Percentiles rank a stretch among this genome's conserved stretches.
Evolutionary conservation across 2,797 vertebrate species (phyloP).

Genomic region (Neomorphus geoffroyi): DNA sequence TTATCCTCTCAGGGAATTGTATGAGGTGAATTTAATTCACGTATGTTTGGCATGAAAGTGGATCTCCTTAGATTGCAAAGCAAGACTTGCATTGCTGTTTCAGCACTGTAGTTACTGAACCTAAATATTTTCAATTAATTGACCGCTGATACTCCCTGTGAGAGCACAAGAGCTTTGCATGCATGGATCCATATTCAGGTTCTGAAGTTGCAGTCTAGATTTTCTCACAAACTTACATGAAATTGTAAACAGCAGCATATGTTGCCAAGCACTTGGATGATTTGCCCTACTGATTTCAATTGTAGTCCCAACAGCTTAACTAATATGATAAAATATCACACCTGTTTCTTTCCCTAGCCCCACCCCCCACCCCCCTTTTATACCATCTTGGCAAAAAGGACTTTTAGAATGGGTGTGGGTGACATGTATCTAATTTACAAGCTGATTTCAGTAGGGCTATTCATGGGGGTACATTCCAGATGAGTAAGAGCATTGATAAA

Average conservation of each 20-base stretch:
- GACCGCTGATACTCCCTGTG: neutral
- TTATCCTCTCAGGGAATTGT: neutral
- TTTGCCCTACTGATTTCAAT: neutral
- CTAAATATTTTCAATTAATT: neutral
- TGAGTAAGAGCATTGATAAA: slow-evolving; percentile 16
- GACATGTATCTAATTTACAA: neutral
- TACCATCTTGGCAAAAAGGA: neutral
- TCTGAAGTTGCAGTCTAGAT: neutral
- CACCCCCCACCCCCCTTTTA: neutral
- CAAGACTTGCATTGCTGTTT: neutral
- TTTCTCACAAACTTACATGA: neutral
- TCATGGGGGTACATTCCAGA: neutral
- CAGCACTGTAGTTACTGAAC: neutral
- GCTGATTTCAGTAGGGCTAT: neutral
- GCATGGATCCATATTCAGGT: neutral
- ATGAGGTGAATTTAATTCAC: neutral
- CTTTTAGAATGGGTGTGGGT: neutral
- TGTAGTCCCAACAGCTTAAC: neutral
- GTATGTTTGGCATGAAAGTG: neutral
- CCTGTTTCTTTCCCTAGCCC: neutral
- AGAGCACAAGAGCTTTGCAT: neutral
- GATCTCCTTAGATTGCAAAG: neutral
- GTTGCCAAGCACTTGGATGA: neutral
- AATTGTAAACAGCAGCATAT: neutral
- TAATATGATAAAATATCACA: neutral